Evolutionary conservation across 2,888 invertebrate genomes (phyloP), one percentile per base, ranked within the genome.

Genomic region (Perizoma flavofasciatum): DNA sequence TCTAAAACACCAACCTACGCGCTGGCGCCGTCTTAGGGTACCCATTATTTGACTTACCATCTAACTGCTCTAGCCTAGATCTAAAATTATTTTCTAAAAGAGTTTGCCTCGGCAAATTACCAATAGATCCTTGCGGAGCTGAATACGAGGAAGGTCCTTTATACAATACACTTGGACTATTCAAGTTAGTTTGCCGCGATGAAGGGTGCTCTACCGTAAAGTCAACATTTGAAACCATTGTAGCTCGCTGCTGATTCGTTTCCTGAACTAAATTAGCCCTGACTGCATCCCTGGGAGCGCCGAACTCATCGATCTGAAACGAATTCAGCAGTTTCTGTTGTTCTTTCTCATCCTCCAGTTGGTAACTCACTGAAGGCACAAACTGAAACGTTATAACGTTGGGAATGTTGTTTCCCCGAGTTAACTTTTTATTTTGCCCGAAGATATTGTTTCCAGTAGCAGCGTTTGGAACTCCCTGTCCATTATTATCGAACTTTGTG

Each of bases 101-200:
- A 52, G 70, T 67, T 68, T 78, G 77, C 56, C 70, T 74, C n/a
- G 64, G 73, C 65, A 90, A 75, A 55, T 74, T 84, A n/a, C 88
- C 90, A 43, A 90, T 77, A 41, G 89, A 88, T 5, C 82, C 78
- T 66, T 91, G 91, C 11, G 90, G 88, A 41, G 89, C 88, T 0
- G 78, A 86, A 61, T 91, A 92, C 0, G 92, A 91, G n/a, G 89
- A 89, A 5, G 88, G 89, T 0, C 90, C 91, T 49, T 79, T 74
- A 58, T 91, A 92, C 11, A 88, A 62, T 11, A 73, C 73, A 64
- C 75, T 81, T 7, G 82, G 60, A 55, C 69, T 74, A 60, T 73
- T 77, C 40, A 70, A 65, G 8, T 71, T 71, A 40, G 71, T 63
- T 61, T 78, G 77, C 65, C 77, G 78, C 37, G 81, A 70, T 50